phyloP scores from a whole-genome alignment of 2,888 invertebrate species.

The Magallana nippona region DNA sequence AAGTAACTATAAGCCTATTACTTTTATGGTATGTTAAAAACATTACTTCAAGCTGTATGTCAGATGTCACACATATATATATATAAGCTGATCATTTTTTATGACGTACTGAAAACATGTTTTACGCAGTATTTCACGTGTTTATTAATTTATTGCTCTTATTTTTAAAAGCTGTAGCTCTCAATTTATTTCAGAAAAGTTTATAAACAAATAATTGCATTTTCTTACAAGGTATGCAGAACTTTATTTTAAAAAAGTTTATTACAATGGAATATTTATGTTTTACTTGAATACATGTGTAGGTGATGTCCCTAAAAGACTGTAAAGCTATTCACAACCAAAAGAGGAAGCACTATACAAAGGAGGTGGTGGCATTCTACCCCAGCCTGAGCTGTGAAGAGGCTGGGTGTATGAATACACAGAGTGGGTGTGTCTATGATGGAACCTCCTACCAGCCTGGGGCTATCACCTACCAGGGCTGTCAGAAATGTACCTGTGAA shows the following conservation, averaged over 20 bases:
- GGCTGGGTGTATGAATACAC: slow-evolving; percentile 61
- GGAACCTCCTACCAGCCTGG: slow-evolving; percentile 62
- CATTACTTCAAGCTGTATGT: no score
- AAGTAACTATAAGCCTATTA: no score
- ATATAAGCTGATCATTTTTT: no score
- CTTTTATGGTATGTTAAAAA: no score
- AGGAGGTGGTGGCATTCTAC: slow-evolving; percentile 68
- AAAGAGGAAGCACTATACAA: slow-evolving; percentile 51
- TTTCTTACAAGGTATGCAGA: no score
- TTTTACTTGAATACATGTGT: not conserved
- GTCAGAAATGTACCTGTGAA: slow-evolving; percentile 72
- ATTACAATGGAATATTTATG: not conserved
- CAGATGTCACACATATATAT: no score
- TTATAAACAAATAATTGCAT: no score
- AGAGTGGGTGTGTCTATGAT: slow-evolving; percentile 65
- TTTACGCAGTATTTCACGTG: no score
- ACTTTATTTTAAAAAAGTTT: not conserved
- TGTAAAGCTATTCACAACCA: slow-evolving; percentile 63
- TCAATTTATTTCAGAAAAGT: no score
- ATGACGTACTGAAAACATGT: no score
- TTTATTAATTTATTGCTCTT: no score
- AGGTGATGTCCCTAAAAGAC: slow-evolving; percentile 56
- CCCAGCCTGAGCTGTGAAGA: slow-evolving; percentile 70
- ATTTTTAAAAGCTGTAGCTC: no score
- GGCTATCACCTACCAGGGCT: slow-evolving; percentile 64